Conservation (phyloP, 2,113 vertebrate genomes). For the Festucalex cinctus region DNA sequence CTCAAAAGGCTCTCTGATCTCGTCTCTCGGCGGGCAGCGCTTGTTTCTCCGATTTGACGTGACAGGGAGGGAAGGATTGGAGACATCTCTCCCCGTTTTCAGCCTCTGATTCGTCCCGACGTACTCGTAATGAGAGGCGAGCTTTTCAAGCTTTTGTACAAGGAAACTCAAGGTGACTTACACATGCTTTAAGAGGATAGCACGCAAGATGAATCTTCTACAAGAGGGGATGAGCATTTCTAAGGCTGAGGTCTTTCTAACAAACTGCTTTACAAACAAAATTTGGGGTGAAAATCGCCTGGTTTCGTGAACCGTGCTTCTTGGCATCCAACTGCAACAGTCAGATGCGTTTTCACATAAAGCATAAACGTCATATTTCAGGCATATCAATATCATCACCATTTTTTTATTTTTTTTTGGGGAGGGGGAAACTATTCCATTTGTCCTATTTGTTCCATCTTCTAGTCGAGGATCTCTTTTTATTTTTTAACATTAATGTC, state of each 20-base stretch:
- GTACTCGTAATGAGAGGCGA: neutral
- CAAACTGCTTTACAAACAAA: no score
- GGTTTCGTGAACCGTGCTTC: no score
- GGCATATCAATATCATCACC: no score
- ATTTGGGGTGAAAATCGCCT: no score
- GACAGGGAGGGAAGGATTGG: conserved; percentile 15
- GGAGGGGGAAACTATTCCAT: no score
- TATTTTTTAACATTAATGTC: no score
- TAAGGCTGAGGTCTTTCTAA: neutral
- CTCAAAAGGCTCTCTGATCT: conserved; percentile 33
- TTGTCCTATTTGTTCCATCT: no score
- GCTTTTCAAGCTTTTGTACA: neutral
- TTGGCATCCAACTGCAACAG: no score
- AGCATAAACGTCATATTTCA: no score
- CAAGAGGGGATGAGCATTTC: neutral
- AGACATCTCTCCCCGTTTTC: conserved; percentile 15
- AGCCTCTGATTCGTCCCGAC: neutral
- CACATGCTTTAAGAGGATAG: conserved; percentile 6
- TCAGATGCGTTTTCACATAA: no score
- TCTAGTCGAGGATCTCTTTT: no score
- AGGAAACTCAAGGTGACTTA: conserved; percentile 4
- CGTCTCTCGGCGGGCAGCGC: conserved; percentile 6
- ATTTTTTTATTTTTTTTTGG: no score
- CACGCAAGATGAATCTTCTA: neutral
- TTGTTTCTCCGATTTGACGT: conserved; percentile 14